Base-by-base conservation (phyloP, 2,888 invertebrate genomes). In the Allophyes oxyacanthae region DNA sequence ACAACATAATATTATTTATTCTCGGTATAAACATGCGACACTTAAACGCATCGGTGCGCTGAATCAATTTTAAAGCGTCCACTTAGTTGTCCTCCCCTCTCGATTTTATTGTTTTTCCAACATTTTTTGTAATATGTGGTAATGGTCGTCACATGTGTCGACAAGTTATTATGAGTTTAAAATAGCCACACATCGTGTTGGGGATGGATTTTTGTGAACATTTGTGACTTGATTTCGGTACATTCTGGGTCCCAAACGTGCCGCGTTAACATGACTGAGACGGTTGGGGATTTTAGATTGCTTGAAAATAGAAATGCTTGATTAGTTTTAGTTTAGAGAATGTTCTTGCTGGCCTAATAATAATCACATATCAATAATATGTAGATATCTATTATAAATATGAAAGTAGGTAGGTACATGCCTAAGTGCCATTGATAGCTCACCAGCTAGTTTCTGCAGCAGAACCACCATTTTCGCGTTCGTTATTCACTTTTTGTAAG, bases 91-190 rank as follows among this genome's bases (percentile, higher is more conserved):
- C 82, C 82, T 82, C 82, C 78, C 76, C 74, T 74, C 81, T 72
- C 69, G 49, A 64, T 88, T 92, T 94, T 92, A 92, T 93, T 92
- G 93, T 93, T 94, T 91, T 92, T 90, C 89, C 86, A 75, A 85
- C 86, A 87, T 90, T 93, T 94, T 93, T 92, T 92, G 92, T 94
- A 94, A 94, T 94, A 94, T 92, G 93, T 91, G 93, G 91, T 94
- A 94, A 94, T 94, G 92, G 92, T 85, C 86, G 86, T 79, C 85
- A 85, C 92, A 93, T 92, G 92, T 94, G 94, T 85, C 86, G 92
- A 85, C 89, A 87, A 87, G 90, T 91, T 94, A 89, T 91, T 92
- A 94, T 87, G 94, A 91, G 93, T 94, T 94, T 92, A 94, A 94
- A 94, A 94, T 94, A 94, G 91, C 94, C 83, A 79, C 87, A 87